These are phyloP conservation scores for Centropyge bicolor DNA, from an alignment of 2,797 vertebrate genomes.

Conservation along the genomic window DNA sequence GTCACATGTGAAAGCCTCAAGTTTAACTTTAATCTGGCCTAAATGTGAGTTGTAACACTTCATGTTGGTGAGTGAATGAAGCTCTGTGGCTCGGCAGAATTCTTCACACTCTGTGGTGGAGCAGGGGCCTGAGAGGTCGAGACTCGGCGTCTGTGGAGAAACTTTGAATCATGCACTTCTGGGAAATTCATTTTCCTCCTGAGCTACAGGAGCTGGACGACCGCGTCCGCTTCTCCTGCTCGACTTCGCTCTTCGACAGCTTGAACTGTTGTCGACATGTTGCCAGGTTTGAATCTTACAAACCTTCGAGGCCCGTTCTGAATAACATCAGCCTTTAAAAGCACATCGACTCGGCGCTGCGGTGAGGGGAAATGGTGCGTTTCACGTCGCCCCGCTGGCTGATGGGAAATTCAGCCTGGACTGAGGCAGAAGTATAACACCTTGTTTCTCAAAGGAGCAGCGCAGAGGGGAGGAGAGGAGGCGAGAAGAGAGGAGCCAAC, in stretches of 20 bases:
- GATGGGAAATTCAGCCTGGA: conserved; percentile 11
- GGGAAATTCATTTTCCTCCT: conserved; percentile 7
- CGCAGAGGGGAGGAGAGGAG: conserved; percentile 12
- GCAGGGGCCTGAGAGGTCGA: background rate
- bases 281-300: background rate
- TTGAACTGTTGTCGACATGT: background rate
- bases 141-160: background rate
- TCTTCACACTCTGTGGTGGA: conserved; percentile 4
- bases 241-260: background rate
- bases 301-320: background rate
- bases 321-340: background rate
- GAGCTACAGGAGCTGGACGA: background rate
- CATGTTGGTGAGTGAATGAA: background rate
- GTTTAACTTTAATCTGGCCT: background rate
- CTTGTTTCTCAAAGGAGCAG: conserved; percentile 23
- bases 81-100: background rate
- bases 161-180: conserved; percentile 24
- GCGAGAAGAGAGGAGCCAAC: conserved; percentile 50
- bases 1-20: background rate
- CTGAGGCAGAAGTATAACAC: background rate
- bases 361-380: background rate
- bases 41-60: background rate
- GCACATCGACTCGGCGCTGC: background rate
- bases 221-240: background rate
- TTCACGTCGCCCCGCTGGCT: conserved; percentile 6